Evolutionary conservation across 2,888 invertebrate genomes (phyloP).

Genomic region (Agriotes lineatus): DNA sequence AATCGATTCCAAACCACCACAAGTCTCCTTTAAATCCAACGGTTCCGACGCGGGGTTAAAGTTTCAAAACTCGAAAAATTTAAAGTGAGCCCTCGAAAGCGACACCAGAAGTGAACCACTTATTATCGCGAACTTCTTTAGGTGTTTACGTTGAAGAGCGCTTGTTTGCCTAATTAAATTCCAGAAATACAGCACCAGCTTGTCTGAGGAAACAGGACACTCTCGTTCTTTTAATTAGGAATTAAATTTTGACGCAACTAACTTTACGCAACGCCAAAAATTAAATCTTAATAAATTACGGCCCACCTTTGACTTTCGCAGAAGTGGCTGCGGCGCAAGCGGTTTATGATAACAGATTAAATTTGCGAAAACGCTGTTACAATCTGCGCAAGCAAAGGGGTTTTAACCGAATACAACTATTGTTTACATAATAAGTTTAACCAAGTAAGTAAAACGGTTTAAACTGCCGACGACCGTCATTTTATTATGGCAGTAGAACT

Average conservation of each 20-base stretch:
- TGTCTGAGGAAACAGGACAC: neutral
- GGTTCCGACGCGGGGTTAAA: too few relatives aligned
- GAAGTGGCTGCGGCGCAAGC: too few relatives aligned
- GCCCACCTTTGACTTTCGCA: neutral
- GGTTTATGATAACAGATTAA: too few relatives aligned
- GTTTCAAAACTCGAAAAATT: neutral
- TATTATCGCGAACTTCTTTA: neutral
- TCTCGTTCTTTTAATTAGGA: neutral
- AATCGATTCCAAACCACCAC: neutral
- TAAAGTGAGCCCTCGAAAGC: neutral
- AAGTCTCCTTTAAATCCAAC: neutral
- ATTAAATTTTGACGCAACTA: neutral
- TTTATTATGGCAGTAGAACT: neutral
- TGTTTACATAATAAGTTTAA: neutral
- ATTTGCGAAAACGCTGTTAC: too few relatives aligned
- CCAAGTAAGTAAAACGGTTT: neutral
- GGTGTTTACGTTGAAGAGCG: neutral
- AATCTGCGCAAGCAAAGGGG: too few relatives aligned
- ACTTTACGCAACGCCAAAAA: neutral
- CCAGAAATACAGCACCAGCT: neutral
- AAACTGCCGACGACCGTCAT: neutral
- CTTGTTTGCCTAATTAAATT: neutral
- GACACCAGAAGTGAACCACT: neutral
- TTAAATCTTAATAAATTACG: neutral
- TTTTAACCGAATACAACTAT: too few relatives aligned